Evolutionary conservation across 1,140 invertebrate species (phyloP), one percentile per base, ranked within the genome.

Genomic region (Drosophila malerkotliana): DNA sequence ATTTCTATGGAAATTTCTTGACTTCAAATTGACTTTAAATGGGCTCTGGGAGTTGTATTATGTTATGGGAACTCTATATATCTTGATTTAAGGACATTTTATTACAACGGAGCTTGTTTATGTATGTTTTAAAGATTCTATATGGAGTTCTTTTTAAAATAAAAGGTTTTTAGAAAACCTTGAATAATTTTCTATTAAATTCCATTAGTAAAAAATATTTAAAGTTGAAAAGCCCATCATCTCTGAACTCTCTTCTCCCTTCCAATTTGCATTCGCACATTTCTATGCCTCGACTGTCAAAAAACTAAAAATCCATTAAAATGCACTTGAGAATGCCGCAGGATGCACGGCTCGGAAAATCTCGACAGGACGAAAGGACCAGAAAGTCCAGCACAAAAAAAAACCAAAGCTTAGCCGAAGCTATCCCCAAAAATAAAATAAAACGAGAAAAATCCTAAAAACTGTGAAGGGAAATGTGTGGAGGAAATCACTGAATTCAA

Each of bases 401-500:
- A 32, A 10, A 32, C 30, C 0, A 32, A 9, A 9, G 30, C 30
- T 32, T 32, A 32, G 30, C 30, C 7, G 30, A 32, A 9, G 30
- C 7, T 1, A 8, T 32, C 7, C 26, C 6, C 26, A 28, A 28
- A 28, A 26, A 26, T 4, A 26, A 28, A 6, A 28, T 6, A 28
- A 6, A 28, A 28, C n/a, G 4, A 28, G 6, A 32, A 32, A 32
- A 32, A 32, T 0, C 7, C 7, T 10, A 9, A 8, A 32, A 10
- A 32, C 30, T 45, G 41, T 6, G 41, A 39, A 32, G 30, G 41
- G 41, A 45, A 45, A 45, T 45, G 41, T 15, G 55, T 15, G 56
- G 44, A 47, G 44, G 72, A 84, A 84, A 84, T 84, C 77, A 84
- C 67, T 77, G 77, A 84, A 84, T 84, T 84, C 80, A 85, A 84